Evolutionary conservation across 2,797 vertebrate genomes (phyloP).

Genomic region (Danio albolineatus): DNA sequence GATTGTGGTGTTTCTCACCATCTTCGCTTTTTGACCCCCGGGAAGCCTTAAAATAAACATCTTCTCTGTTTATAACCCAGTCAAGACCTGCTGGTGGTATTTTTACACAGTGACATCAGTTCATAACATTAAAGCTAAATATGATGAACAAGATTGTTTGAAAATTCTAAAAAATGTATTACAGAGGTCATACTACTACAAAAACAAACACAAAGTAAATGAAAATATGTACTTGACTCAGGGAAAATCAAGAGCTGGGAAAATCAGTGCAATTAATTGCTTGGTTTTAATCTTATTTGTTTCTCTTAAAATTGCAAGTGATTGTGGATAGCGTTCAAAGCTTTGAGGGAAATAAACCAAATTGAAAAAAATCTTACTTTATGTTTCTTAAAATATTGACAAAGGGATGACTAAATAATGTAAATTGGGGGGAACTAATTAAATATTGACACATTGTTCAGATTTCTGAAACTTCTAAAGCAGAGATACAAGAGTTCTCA

Average conservation of each 20-base stretch:
- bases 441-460: neutral
- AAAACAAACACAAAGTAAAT: conserved; percentile 3
- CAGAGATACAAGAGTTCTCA: neutral
- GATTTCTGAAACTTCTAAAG: neutral
- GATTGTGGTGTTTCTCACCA: conserved; percentile 27
- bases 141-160: neutral
- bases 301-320: neutral
- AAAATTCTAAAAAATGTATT: conserved; percentile 2
- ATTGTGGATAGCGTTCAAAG: neutral
- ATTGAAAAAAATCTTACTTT: neutral
- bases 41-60: conserved; percentile 15
- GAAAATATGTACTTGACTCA: too few species aligned
- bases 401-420: neutral
- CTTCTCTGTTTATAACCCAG: conserved; percentile 28
- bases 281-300: neutral
- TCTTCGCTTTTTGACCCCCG: conserved; percentile 22
- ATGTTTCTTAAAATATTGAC: neutral
- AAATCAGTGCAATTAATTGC: too few species aligned
- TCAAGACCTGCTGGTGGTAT: conserved; percentile 20
- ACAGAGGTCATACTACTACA: neutral
- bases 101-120: conserved; percentile 17
- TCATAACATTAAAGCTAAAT: conserved; percentile 11
- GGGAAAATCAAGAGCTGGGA: too few species aligned
- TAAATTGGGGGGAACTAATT: neutral
- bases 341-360: too few species aligned